These are phyloP conservation scores for Naso thynnoides DNA, from an alignment of 2,797 vertebrate species.

Conservation along the genomic window DNA sequence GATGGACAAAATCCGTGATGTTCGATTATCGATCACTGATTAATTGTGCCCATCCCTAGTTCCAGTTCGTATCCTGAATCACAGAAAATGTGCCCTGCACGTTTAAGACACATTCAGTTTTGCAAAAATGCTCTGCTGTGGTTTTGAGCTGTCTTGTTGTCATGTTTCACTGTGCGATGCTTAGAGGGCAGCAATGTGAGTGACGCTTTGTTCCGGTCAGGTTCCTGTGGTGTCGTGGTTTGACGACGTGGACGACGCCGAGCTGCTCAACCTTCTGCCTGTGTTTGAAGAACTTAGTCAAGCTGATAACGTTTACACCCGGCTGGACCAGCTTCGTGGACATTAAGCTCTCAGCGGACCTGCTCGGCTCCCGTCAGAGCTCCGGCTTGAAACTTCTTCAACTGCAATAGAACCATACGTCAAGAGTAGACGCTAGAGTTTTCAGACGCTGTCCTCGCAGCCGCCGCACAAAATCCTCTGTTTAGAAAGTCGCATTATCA, in stretches of 20 bases:
- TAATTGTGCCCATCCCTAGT: too few relatives aligned
- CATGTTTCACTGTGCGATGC: neutral
- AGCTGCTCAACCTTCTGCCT: conserved; percentile 92
- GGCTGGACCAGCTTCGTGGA: conserved; percentile 89
- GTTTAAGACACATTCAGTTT: too few relatives aligned
- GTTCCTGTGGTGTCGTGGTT: conserved; percentile 95
- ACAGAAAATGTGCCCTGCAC: too few relatives aligned
- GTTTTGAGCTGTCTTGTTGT: neutral
- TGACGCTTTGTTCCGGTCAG: conserved; percentile 65
- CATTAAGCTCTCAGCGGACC: conserved; percentile 68
- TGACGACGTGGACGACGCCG: conserved; percentile 91
- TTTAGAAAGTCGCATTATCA: conserved; percentile 40
- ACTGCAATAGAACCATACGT: conserved; percentile 15
- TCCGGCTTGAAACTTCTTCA: conserved; percentile 12
- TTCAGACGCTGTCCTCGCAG: conserved; percentile 22
- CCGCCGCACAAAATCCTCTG: conserved; percentile 45
- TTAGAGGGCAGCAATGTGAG: neutral
- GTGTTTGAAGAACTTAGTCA: conserved; percentile 93
- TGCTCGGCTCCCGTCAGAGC: neutral
- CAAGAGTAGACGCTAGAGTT: conserved; percentile 12
- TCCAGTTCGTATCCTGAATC: too few relatives aligned
- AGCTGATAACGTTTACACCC: conserved; percentile 89
- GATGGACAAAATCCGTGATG: too few relatives aligned
- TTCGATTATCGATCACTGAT: too few relatives aligned
- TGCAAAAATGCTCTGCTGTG: neutral